phyloP scores from a whole-genome alignment of 2,888 invertebrate species.

The Drosophila macrospina region DNA sequence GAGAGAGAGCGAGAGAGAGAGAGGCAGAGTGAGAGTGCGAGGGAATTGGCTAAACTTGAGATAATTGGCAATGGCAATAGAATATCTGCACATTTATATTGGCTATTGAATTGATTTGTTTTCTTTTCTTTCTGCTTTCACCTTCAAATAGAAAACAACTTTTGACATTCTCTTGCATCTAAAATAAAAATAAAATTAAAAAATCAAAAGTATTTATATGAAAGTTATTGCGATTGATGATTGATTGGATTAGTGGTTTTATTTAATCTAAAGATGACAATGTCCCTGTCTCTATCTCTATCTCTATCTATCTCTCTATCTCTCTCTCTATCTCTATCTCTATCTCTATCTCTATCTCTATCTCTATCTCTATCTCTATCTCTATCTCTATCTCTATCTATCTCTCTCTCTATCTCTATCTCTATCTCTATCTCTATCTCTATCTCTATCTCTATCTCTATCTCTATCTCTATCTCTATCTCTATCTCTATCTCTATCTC shows the following conservation, averaged over 20 bases:
- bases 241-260: slow-evolving; percentile 7
- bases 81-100: slow-evolving; percentile 3
- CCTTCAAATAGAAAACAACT: slow-evolving; percentile 9
- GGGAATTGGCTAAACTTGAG: slow-evolving; percentile 1
- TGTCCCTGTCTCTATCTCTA: too few relatives aligned
- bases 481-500: too few relatives aligned
- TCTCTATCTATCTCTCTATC: too few relatives aligned
- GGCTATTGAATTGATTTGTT: slow-evolving; percentile 21
- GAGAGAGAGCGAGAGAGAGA: neutral
- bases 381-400: neutral
- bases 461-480: neutral
- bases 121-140: slow-evolving; percentile 1
- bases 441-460: neutral
- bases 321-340: neutral
- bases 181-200: neutral
- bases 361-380: too few relatives aligned
- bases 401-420: too few relatives aligned
- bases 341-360: neutral
- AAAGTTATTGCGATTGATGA: neutral
- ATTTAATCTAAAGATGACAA: neutral
- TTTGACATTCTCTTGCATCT: slow-evolving; percentile 5
- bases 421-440: too few relatives aligned
- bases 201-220: neutral
- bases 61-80: slow-evolving; percentile 22
- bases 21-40: neutral